These are phyloP conservation scores for Nothocercus nigrocapillus DNA, from an alignment of 2,113 vertebrate genomes.

Conservation along the genomic window DNA sequence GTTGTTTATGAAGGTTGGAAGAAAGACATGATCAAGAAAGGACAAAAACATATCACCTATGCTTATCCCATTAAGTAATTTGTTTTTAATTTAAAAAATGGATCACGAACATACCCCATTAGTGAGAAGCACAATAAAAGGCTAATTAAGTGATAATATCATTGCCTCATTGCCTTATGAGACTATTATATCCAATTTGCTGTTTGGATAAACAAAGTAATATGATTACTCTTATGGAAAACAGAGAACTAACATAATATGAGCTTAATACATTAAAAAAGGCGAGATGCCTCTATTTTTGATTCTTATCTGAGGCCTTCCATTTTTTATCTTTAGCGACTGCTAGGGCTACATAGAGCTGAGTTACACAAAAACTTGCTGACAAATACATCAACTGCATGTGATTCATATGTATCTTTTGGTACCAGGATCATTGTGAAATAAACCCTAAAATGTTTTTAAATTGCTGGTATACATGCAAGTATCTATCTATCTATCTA, in stretches of 20 bases:
- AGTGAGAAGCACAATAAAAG: slow-evolving; percentile 10
- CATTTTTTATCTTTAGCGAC: not conserved
- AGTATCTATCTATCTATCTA: not conserved
- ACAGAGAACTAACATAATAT: not conserved
- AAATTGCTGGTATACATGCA: not conserved
- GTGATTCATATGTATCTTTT: not conserved
- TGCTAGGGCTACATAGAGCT: not conserved
- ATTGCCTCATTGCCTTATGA: slow-evolving; percentile 49
- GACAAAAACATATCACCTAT: not conserved
- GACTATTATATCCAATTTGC: slow-evolving; percentile 48
- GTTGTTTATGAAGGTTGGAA: not conserved
- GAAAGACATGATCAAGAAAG: not conserved
- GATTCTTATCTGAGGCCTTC: not conserved
- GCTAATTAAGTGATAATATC: slow-evolving; percentile 53
- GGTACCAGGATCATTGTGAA: not conserved
- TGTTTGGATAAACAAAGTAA: slow-evolving; percentile 52
- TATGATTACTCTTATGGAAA: slow-evolving; percentile 32
- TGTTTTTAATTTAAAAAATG: not conserved
- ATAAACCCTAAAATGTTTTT: not conserved
- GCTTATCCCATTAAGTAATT: not conserved
- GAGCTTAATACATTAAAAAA: not conserved
- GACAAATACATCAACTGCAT: not conserved
- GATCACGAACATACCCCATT: slow-evolving; percentile 8
- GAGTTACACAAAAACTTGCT: not conserved
- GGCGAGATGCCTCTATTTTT: not conserved